phyloP scores from a whole-genome alignment of 2,797 vertebrate genomes.

The Cheirogaleus major region DNA sequence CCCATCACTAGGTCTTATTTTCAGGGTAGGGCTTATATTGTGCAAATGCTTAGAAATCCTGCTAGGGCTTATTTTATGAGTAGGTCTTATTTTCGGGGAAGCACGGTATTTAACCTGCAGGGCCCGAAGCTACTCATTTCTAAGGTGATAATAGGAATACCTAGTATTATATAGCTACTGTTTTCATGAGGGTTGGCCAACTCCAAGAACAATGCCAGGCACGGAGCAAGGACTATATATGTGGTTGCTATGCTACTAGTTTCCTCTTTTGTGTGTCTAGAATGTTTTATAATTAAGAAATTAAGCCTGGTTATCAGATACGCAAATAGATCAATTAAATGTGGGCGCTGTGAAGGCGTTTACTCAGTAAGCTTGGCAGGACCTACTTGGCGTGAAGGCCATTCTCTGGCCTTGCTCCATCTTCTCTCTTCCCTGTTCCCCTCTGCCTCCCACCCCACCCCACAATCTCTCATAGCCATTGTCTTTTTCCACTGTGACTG shows the following conservation, averaged over 20 bases:
- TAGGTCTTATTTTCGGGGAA: no score
- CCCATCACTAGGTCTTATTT: no score
- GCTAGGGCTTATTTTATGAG: no score
- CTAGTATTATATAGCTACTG: not conserved
- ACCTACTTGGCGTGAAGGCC: not conserved
- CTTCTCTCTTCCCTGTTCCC: not conserved
- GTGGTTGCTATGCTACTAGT: not conserved
- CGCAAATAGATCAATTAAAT: not conserved
- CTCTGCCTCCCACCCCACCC: not conserved
- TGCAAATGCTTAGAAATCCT: no score
- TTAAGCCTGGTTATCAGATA: not conserved
- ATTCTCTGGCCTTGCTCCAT: not conserved
- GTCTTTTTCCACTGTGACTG: not conserved
- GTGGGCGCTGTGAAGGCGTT: not conserved
- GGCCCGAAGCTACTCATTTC: not conserved
- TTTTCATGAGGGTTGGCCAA: not conserved
- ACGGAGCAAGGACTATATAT: not conserved
- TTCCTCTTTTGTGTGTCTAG: not conserved
- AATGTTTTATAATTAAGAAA: slow-evolving; percentile 24
- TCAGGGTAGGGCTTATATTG: no score
- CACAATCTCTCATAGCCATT: not conserved
- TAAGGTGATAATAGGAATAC: not conserved
- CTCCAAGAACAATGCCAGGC: not conserved
- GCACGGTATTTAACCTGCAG: not conserved
- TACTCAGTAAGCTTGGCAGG: not conserved